These are phyloP conservation scores for Leistus spinibarbis DNA, from an alignment of 2,888 invertebrate genomes.

Conservation along the genomic window DNA sequence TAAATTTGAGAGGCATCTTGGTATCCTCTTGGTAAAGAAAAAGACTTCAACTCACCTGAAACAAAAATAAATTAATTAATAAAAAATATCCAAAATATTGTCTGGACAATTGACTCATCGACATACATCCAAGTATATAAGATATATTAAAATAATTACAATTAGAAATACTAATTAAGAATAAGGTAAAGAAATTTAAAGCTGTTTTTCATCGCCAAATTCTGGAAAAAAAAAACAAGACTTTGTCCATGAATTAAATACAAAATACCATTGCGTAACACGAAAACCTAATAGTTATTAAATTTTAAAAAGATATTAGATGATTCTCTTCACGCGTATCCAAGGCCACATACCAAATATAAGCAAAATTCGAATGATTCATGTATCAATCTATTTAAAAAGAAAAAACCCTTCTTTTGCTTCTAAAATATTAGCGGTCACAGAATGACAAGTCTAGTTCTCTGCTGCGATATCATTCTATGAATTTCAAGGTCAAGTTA, in stretches of 20 bases:
- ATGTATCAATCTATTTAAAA: background rate
- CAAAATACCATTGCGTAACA: background rate
- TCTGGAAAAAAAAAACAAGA: too few species aligned
- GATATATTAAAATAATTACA: too few species aligned
- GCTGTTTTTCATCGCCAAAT: too few species aligned
- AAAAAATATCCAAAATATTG: background rate
- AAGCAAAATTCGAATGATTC: background rate
- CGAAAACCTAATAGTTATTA: background rate
- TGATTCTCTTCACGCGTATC: background rate
- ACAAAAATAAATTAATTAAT: constrained; percentile 48
- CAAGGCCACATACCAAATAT: background rate
- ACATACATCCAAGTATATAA: too few species aligned
- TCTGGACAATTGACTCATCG: too few species aligned
- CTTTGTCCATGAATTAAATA: too few species aligned
- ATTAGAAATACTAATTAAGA: too few species aligned
- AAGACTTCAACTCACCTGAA: constrained; percentile 66
- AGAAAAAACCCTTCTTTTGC: background rate
- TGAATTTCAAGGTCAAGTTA: background rate
- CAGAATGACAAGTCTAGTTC: background rate
- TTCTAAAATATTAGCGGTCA: background rate
- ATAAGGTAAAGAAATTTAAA: too few species aligned
- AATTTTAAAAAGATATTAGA: background rate
- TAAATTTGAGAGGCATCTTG: constrained; percentile 27
- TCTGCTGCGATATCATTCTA: background rate
- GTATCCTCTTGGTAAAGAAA: constrained; percentile 57